These are phyloP conservation scores for Puma concolor DNA, from an alignment of 2,113 vertebrate species.

Conservation along the genomic window DNA sequence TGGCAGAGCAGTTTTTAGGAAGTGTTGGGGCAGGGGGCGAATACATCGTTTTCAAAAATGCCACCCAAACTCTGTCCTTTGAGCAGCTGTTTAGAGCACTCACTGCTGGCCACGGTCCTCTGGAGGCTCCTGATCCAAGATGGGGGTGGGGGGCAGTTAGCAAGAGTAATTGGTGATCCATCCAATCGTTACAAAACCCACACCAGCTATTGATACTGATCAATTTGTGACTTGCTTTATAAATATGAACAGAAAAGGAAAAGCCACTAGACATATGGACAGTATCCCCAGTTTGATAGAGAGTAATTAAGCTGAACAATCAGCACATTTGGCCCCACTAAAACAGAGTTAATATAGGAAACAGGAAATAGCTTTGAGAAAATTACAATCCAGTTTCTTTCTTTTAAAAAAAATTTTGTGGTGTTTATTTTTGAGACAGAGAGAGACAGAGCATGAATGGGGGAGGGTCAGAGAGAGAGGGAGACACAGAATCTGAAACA, in stretches of 20 bases:
- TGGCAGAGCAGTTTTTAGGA: slow-evolving; percentile 4
- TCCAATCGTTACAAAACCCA: slow-evolving; percentile 6
- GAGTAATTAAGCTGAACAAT: slow-evolving; percentile 27
- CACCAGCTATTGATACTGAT: neutral
- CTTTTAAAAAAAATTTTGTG: too few relatives aligned
- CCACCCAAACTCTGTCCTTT: neutral
- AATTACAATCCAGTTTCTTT: slow-evolving; percentile 44
- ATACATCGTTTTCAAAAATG: neutral
- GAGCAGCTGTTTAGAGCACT: neutral
- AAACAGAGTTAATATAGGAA: slow-evolving; percentile 50
- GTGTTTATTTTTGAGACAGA: too few relatives aligned
- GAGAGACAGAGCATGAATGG: too few relatives aligned
- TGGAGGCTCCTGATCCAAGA: neutral
- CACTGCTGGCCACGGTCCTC: neutral
- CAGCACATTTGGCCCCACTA: slow-evolving; percentile 12
- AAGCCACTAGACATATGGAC: slow-evolving; percentile 4
- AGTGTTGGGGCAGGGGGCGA: neutral
- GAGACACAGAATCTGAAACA: too few relatives aligned
- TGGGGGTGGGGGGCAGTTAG: neutral
- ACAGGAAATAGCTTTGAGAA: slow-evolving; percentile 52
- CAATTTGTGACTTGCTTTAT: slow-evolving; percentile 29
- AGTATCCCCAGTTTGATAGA: slow-evolving; percentile 54
- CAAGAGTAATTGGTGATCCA: neutral
- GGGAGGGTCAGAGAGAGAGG: too few relatives aligned
- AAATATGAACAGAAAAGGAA: slow-evolving; percentile 38